Evolutionary conservation across 1,140 invertebrate genomes (phyloP).

Genomic region (Drosophila ironensis): DNA sequence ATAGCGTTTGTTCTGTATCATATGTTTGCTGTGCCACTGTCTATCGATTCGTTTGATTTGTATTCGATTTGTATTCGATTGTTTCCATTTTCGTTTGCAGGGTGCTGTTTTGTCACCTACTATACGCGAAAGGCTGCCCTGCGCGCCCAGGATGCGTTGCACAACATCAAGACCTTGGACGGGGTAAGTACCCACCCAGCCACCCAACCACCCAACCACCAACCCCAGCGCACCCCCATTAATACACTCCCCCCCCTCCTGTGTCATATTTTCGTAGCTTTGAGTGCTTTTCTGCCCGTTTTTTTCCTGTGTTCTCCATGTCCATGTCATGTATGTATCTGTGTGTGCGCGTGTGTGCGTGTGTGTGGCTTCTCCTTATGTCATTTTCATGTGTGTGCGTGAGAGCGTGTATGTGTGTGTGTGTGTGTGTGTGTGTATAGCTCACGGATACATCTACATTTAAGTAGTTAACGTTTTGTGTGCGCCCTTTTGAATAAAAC

Average conservation of each 20-base stretch:
- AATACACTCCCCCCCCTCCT: not conserved
- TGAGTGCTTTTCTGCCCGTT: constrained; percentile 55
- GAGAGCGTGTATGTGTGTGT: not conserved
- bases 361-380: not conserved
- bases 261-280: constrained; percentile 46
- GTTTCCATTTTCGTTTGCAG: constrained; percentile 93
- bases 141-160: constrained; percentile 98
- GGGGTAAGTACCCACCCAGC: constrained; percentile 90
- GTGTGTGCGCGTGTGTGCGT: not conserved
- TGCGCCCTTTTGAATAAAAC: constrained; percentile 61
- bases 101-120: constrained; percentile 99
- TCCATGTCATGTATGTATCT: constrained; percentile 17
- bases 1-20: constrained; percentile 49
- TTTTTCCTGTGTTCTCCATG: constrained; percentile 46
- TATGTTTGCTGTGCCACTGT: constrained; percentile 60
- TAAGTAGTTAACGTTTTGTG: constrained; percentile 22
- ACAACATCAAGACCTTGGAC: constrained; percentile 98
- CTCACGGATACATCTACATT: constrained; percentile 3
- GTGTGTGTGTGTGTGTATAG: constrained; percentile 29
- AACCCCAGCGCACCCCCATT: not conserved
- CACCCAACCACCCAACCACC: not conserved
- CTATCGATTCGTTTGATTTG: constrained; percentile 55
- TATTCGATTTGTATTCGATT: constrained; percentile 79
- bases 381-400: not conserved
- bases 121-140: constrained; percentile 98